Evolutionary conservation across 2,888 invertebrate species (phyloP).

Genomic region (Acanthosepion esculentum): DNA sequence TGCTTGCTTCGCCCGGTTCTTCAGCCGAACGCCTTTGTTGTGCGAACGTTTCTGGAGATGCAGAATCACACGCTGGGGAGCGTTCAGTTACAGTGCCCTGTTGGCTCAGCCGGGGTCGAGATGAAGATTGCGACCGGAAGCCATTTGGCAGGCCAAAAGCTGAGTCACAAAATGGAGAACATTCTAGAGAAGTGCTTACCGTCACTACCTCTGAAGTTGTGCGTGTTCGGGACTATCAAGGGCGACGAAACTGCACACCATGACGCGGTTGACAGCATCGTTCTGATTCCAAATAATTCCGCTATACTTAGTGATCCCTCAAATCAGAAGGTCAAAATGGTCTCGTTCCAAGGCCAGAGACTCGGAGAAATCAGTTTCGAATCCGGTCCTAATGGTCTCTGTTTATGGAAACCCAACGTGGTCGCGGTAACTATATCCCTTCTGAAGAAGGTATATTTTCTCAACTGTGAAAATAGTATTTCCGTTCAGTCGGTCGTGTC

Average conservation of each 20-base stretch:
- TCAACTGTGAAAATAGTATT: neutral
- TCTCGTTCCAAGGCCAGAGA: neutral
- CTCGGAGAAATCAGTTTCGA: constrained; percentile 34
- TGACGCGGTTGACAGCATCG: neutral
- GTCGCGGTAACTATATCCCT: neutral
- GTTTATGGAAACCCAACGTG: neutral
- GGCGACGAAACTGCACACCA: neutral
- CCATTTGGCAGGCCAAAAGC: too few species aligned
- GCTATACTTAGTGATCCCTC: neutral
- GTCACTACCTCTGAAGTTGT: neutral
- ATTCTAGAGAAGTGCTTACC: neutral
- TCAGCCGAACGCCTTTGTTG: neutral
- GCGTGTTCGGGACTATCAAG: neutral
- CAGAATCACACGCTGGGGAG: neutral
- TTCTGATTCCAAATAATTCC: neutral
- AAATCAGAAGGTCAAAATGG: neutral
- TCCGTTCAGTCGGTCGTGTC: neutral
- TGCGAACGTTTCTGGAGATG: neutral
- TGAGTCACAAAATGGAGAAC: neutral
- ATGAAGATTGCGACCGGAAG: neutral
- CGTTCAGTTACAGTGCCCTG: neutral
- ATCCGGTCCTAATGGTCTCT: neutral
- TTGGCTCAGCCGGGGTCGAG: neutral
- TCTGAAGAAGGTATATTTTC: neutral
- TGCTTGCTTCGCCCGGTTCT: neutral